Evolutionary conservation across 2,113 vertebrate genomes (phyloP).

Genomic region (human (Homo sapiens)): DNA sequence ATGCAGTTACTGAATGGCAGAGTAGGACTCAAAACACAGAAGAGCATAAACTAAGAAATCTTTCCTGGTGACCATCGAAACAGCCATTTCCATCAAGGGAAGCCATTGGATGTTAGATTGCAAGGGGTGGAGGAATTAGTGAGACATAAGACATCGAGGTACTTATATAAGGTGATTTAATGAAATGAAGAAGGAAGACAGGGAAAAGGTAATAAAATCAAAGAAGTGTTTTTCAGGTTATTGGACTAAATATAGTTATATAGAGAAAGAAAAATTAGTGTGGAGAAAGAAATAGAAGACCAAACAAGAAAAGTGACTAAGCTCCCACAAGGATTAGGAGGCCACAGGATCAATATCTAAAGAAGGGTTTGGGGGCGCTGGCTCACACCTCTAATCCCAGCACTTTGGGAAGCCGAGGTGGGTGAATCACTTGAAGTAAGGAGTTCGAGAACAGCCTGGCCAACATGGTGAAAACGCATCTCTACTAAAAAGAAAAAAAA

Average conservation of each 20-base stretch:
- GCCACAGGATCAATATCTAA: neutral
- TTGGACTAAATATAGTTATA: neutral
- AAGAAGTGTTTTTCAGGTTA: neutral
- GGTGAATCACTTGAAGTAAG: too few species aligned
- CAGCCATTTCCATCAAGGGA: neutral
- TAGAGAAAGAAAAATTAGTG: neutral
- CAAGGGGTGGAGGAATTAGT: neutral
- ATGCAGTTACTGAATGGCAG: neutral
- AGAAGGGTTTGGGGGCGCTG: neutral
- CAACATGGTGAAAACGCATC: too few species aligned
- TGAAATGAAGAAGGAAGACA: neutral
- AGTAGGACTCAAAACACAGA: neutral
- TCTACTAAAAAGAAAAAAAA: too few species aligned
- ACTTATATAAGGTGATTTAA: neutral
- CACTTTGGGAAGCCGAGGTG: too few species aligned
- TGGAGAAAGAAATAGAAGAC: neutral
- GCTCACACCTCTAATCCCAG: too few species aligned
- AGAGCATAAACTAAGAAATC: neutral
- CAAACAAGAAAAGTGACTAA: neutral
- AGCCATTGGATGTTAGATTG: neutral
- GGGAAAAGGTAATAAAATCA: neutral
- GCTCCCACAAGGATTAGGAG: neutral
- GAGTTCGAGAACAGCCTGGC: too few species aligned
- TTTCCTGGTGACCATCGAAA: neutral
- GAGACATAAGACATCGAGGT: neutral